Conservation (phyloP, 2,797 vertebrate genomes). For the Vipera ursinii region DNA sequence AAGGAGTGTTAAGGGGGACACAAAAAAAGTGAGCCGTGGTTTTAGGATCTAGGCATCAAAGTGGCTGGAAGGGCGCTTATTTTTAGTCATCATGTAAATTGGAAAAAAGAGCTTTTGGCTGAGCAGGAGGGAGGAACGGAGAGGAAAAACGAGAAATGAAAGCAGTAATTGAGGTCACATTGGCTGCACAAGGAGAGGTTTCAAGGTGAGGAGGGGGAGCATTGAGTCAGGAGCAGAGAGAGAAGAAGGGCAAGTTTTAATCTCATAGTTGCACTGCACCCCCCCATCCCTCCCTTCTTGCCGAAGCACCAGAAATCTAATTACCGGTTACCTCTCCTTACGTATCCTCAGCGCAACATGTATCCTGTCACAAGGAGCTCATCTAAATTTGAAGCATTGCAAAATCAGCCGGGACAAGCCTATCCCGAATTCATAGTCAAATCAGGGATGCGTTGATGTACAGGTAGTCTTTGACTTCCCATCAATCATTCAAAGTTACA, state of each 20-base stretch:
- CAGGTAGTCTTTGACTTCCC: no score
- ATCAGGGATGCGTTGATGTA: not conserved
- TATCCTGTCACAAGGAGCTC: constrained; percentile 50
- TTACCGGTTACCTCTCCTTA: constrained; percentile 55
- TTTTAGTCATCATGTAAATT: constrained; percentile 55
- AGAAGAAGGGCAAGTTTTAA: constrained; percentile 28
- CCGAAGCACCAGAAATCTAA: constrained; percentile 58
- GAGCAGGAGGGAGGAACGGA: constrained; percentile 25
- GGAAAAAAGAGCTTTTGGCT: constrained; percentile 40
- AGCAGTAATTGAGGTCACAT: constrained; percentile 61
- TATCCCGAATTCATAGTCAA: not conserved
- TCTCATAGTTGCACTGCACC: constrained; percentile 23
- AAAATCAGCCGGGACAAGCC: not conserved
- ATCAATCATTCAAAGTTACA: no score
- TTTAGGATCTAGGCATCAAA: not conserved
- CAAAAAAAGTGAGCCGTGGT: constrained; percentile 7
- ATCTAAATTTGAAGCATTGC: constrained; percentile 44
- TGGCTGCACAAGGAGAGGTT: constrained; percentile 46
- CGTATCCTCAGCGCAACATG: constrained; percentile 44
- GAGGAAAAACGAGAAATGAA: constrained; percentile 12
- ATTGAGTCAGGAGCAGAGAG: constrained; percentile 25
- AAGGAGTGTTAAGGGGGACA: no score
- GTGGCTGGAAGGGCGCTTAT: constrained; percentile 37
- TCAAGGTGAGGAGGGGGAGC: constrained; percentile 49
- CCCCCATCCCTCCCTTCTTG: constrained; percentile 37